Conservation (phyloP, 2,113 vertebrate genomes). For the Muntiacus reevesi region DNA sequence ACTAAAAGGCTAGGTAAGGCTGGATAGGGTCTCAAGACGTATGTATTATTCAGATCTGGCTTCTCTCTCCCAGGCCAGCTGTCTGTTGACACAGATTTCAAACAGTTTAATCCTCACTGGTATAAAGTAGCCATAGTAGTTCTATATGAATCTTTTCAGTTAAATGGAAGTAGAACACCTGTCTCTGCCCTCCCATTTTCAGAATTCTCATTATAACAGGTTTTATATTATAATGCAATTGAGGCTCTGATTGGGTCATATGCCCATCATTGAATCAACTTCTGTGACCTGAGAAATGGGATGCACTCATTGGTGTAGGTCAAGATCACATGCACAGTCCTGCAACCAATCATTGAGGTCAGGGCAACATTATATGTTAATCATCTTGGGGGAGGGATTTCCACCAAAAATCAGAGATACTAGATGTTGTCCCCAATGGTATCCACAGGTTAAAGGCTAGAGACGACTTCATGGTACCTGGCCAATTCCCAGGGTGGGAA, state of each 20-base stretch:
- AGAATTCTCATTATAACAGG: not conserved
- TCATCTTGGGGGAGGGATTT: not conserved
- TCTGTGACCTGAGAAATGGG: not conserved
- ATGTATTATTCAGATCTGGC: not conserved
- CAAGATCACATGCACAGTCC: not conserved
- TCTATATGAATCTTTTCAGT: not conserved
- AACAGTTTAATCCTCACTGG: not conserved
- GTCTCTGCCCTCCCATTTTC: not conserved
- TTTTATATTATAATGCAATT: not conserved
- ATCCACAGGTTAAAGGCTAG: not conserved
- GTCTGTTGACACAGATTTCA: not conserved
- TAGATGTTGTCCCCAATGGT: not conserved
- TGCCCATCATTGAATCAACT: not conserved
- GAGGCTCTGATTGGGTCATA: not conserved
- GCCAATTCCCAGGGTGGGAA: not conserved
- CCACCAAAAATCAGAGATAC: not conserved
- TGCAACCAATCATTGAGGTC: not conserved
- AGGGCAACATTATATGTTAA: not conserved
- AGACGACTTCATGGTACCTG: not conserved
- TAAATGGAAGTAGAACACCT: not conserved
- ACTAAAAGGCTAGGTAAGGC: not conserved
- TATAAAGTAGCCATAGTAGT: not conserved
- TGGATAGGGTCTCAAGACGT: not conserved
- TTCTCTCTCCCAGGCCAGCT: not conserved
- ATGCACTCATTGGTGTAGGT: not conserved